phyloP scores from a whole-genome alignment of 2,113 vertebrate species.

The Neolamprologus fasciatus region DNA sequence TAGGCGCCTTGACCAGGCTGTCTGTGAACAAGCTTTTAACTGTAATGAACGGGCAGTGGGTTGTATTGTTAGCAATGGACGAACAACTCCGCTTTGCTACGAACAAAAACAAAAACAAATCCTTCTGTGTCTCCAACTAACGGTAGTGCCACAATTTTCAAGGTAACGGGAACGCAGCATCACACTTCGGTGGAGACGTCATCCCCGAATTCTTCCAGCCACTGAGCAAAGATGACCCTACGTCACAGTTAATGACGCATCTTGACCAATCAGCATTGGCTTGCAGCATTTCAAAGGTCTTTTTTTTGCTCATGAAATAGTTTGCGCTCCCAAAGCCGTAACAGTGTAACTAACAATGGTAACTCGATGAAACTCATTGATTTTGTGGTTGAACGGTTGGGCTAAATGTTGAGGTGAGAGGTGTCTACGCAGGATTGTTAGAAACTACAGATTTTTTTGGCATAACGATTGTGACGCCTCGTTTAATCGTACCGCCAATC shows the following conservation, averaged over 20 bases:
- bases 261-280: neutral
- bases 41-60: too few relatives aligned
- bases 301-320: neutral
- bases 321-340: neutral
- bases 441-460: neutral
- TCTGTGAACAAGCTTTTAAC: too few relatives aligned
- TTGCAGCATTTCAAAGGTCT: neutral
- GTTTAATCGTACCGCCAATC: too few relatives aligned
- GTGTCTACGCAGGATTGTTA: rapidly evolving
- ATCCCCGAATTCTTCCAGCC: too few relatives aligned
- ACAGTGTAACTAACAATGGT: too few relatives aligned
- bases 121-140: neutral
- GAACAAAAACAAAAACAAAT: neutral
- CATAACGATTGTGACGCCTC: neutral
- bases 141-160: rapidly evolving
- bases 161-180: neutral
- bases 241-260: neutral
- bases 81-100: neutral
- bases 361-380: neutral
- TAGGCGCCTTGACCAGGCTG: rapidly evolving
- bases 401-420: neutral
- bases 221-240: neutral
- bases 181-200: neutral
- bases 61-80: too few relatives aligned
- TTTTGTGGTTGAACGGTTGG: neutral